phyloP scores from a whole-genome alignment of 2,888 invertebrate species.

The Ligdia adustata region DNA sequence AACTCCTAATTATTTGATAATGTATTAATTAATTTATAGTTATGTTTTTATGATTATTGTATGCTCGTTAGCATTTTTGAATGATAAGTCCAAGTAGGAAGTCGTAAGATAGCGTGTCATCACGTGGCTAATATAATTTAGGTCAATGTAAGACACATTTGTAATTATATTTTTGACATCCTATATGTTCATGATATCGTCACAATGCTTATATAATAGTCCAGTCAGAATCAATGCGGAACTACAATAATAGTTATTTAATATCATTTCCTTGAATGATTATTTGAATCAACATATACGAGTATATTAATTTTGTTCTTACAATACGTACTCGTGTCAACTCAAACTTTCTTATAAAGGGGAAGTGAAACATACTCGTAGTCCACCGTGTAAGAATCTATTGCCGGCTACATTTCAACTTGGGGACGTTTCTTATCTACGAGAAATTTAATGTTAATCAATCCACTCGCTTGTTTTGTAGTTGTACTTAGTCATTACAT shows the following conservation, averaged over 20 bases:
- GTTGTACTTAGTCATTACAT: no score
- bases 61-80: slow-evolving; percentile 11
- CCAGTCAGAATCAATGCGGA: neutral
- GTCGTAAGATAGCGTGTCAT: slow-evolving; percentile 45
- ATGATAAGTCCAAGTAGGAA: slow-evolving; percentile 44
- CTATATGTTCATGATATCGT: slow-evolving; percentile 24
- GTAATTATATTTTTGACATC: slow-evolving; percentile 19
- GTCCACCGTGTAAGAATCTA: no score
- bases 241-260: slow-evolving; percentile 5
- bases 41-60: neutral
- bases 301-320: no score
- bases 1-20: no score
- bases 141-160: slow-evolving; percentile 51
- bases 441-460: no score
- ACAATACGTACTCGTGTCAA: no score
- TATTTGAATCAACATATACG: neutral
- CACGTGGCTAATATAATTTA: slow-evolving; percentile 45
- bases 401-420: no score
- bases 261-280: slow-evolving; percentile 8
- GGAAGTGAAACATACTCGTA: no score
- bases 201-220: neutral
- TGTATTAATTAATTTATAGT: neutral
- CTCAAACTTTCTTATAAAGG: no score
- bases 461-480: no score
- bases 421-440: no score